Evolutionary conservation across 2,797 vertebrate species (phyloP).

Genomic region (Centropyge bicolor): DNA sequence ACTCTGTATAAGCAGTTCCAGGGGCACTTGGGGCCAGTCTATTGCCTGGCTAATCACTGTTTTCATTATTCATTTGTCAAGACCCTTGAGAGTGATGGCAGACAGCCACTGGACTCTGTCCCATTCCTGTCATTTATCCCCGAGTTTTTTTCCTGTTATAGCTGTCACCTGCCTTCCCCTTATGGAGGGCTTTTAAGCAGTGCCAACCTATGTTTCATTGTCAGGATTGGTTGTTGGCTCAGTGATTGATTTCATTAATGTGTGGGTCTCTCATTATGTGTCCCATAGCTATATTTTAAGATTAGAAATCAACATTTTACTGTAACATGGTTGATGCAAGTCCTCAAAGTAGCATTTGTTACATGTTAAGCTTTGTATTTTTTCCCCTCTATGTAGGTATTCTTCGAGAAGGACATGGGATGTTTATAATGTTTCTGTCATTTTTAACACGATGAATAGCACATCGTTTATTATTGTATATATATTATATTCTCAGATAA

Average conservation of each 20-base stretch:
- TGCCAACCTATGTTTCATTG: background rate
- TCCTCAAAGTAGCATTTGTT: background rate
- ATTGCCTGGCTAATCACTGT: background rate
- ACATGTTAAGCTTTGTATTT: background rate
- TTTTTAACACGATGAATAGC: no score
- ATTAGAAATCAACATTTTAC: background rate
- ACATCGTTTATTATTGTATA: background rate
- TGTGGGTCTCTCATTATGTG: background rate
- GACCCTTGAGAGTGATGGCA: constrained; percentile 5
- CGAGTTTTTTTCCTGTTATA: background rate
- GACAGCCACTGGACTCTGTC: background rate
- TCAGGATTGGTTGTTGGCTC: background rate
- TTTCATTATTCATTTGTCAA: constrained; percentile 16
- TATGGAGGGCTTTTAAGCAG: background rate
- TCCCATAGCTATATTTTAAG: background rate
- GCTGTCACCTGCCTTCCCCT: background rate
- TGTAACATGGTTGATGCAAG: background rate
- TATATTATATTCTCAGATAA: background rate
- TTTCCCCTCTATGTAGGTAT: background rate
- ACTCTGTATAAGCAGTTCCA: background rate
- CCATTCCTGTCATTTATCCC: constrained; percentile 9
- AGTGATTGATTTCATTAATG: background rate
- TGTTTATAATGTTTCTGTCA: background rate
- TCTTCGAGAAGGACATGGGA: background rate
- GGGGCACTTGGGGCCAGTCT: background rate